Evolutionary conservation across 2,113 vertebrate species (phyloP), one percentile per base, ranked within the genome.

Genomic region (Leucopsar rothschildi): DNA sequence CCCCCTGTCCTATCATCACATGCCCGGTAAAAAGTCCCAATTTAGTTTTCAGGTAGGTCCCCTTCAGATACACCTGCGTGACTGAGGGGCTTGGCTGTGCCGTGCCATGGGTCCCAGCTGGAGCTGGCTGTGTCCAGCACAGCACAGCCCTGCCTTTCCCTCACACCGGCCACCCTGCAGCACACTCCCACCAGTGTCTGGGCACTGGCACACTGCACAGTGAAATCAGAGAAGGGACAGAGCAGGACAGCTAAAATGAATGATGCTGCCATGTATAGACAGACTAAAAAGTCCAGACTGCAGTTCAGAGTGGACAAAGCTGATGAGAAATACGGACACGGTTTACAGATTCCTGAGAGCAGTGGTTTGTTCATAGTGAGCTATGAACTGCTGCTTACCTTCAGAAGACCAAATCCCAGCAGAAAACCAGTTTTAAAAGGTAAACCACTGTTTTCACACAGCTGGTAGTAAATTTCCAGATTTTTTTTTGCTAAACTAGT

Each of bases 221-320:
- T 25, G 69, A 60, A 35, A 68, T 31, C 25, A 50, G 50, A 77
- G 64, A 39, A 42, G 21, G 18, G 31, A 47, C 18, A 69, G 40
- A 40, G 23, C 44, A 69, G 50, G 8, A 35, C 44, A 73, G 55
- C 55, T 64, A 14, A 56, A 84, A 77, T 21, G 15, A 69, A 19
- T 23, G 64, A 23, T 0, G 2, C 27, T 29, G 37, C 9, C 5
- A 0, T n/a, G 20, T 28, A 24, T 0, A 1, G 31, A 69, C 6
- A 69, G 37, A 37, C n/a, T 47, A 18, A 52, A 66, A 49, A 66
- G 42, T 13, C 56, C 57, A 56, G 42, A 57, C 42, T 56, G 37
- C 37, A 25, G 5, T 55, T 28, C 37, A 28, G 66, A 68, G 65
- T 45, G 35, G 35, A 71, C 11, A 68, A 79, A 47, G 19, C 31